Percentiles rank a stretch among this genome's conserved stretches.
Evolutionary conservation across 1,140 invertebrate species (phyloP).

Genomic region (Drosophila littoralis): DNA sequence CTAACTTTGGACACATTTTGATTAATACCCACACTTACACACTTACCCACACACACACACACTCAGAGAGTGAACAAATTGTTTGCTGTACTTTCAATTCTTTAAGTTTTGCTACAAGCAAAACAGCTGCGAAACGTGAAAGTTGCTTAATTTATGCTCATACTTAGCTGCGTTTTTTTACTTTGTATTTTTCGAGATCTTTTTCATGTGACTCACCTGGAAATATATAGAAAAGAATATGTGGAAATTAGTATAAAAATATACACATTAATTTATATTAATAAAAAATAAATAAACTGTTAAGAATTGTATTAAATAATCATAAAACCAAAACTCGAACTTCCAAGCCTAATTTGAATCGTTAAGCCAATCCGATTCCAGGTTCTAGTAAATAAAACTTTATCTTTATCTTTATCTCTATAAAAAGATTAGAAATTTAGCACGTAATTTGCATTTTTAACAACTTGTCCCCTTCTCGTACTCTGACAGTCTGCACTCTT

Average conservation of each 20-base stretch:
- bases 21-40: slow-evolving; percentile 29
- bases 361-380: too few relatives aligned
- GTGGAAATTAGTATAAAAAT: slow-evolving; percentile 5
- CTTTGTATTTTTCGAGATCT: neutral
- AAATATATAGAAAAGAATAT: slow-evolving; percentile 29
- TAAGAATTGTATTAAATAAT: too few relatives aligned
- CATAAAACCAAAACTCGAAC: too few relatives aligned
- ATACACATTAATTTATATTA: too few relatives aligned
- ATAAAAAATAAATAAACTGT: too few relatives aligned
- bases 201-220: slow-evolving; percentile 36
- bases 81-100: slow-evolving; percentile 20
- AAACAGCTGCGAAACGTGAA: neutral
- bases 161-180: slow-evolving; percentile 28
- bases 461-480: neutral
- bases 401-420: neutral
- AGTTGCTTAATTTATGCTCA: slow-evolving; percentile 1
- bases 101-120: slow-evolving; percentile 3
- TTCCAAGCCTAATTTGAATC: too few relatives aligned
- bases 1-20: slow-evolving; percentile 48
- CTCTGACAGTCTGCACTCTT: neutral
- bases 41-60: neutral
- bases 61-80: slow-evolving; percentile 27
- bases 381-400: too few relatives aligned
- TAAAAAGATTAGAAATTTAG: neutral
- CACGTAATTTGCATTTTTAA: neutral